Conservation (phyloP, 2,797 vertebrate species). For the Petrocephalus schoutedeni region DNA sequence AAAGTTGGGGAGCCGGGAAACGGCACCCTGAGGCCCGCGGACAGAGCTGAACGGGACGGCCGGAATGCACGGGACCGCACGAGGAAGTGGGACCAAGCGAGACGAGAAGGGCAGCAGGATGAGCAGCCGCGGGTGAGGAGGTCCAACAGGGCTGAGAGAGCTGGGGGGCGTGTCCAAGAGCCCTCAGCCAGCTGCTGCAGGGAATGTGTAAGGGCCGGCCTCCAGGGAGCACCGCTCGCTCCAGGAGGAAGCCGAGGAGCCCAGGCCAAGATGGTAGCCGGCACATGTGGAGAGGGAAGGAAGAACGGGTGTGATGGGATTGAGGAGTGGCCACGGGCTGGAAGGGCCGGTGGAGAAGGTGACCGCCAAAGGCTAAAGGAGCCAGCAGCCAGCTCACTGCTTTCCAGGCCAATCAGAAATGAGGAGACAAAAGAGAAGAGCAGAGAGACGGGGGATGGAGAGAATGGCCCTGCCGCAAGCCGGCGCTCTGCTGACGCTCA, state of each 20-base stretch:
- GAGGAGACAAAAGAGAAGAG: slow-evolving; percentile 6
- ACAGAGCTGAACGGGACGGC: slow-evolving; percentile 49
- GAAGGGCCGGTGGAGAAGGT: not conserved
- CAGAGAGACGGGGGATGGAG: slow-evolving; percentile 23
- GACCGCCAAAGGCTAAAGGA: not conserved
- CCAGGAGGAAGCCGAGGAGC: not conserved
- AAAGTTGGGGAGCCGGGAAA: slow-evolving; percentile 40
- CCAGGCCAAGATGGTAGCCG: not conserved
- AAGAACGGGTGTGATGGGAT: not conserved
- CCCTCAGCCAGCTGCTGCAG: slow-evolving; percentile 39
- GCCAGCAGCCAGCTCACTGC: not conserved
- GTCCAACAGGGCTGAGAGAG: slow-evolving; percentile 39
- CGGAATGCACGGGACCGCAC: slow-evolving; percentile 41
- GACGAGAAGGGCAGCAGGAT: slow-evolving; percentile 45
- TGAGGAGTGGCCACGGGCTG: not conserved
- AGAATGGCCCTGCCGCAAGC: slow-evolving; percentile 13
- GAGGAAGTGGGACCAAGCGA: slow-evolving; percentile 60
- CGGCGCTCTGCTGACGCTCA: slow-evolving; percentile 25
- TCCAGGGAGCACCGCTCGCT: not conserved
- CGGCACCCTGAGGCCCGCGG: slow-evolving; percentile 55
- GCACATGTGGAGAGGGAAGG: not conserved
- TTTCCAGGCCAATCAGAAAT: not conserved
- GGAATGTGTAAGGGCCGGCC: not conserved
- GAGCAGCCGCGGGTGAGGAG: slow-evolving; percentile 46
- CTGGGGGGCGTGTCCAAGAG: slow-evolving; percentile 43